These are phyloP conservation scores for Papilio polyxenes DNA, from an alignment of 1,140 invertebrate genomes.

Conservation along the genomic window DNA sequence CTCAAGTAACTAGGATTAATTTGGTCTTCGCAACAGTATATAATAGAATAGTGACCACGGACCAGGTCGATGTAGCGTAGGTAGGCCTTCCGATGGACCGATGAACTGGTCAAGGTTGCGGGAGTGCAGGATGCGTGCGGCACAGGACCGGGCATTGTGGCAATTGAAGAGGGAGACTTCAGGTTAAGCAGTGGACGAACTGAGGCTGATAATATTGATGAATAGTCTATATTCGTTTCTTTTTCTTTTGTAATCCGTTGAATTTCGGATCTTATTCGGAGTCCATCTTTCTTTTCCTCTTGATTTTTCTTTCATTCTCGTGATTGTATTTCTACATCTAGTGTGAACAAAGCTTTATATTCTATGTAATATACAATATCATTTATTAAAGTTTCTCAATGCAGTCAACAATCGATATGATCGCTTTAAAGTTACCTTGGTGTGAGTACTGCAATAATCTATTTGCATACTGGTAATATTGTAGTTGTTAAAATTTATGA, in stretches of 20 bases:
- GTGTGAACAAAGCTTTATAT: background rate
- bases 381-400: conserved; percentile 4
- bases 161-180: too few relatives aligned
- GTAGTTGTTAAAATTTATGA: background rate
- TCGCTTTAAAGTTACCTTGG: conserved; percentile 14
- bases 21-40: background rate
- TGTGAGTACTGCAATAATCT: background rate
- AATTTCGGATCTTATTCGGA: background rate
- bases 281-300: background rate
- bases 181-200: too few relatives aligned
- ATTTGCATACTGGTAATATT: conserved; percentile 3
- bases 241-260: too few relatives aligned
- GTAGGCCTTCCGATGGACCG: too few relatives aligned
- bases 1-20: background rate
- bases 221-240: too few relatives aligned
- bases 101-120: too few relatives aligned
- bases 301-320: too few relatives aligned
- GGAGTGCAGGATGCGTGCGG: too few relatives aligned
- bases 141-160: too few relatives aligned
- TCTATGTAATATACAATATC: background rate
- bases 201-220: too few relatives aligned
- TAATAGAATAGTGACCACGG: too few relatives aligned
- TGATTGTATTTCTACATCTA: background rate
- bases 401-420: conserved; percentile 17
- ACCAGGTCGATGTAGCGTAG: too few relatives aligned